These are phyloP conservation scores for Melanostoma scalare DNA, from an alignment of 2,888 invertebrate species.

Conservation along the genomic window DNA sequence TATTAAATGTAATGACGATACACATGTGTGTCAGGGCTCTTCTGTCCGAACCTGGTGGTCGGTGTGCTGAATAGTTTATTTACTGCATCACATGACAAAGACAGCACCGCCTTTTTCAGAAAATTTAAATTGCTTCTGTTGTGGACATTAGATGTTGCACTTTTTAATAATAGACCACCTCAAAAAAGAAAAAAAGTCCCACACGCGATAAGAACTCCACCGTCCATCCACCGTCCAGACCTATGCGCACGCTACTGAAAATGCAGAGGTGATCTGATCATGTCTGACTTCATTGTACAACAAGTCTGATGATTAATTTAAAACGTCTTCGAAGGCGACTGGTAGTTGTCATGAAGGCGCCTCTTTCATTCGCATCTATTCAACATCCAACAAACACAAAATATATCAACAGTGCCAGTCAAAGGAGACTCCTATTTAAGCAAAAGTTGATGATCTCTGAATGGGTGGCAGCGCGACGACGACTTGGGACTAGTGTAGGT, in stretches of 20 bases:
- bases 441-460: slow-evolving; percentile 51
- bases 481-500: neutral
- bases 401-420: slow-evolving; percentile 25
- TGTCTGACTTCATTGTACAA: slow-evolving; percentile 48
- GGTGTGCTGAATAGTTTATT: slow-evolving; percentile 21
- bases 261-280: slow-evolving; percentile 39
- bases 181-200: slow-evolving; percentile 7
- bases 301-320: slow-evolving; percentile 62
- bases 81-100: slow-evolving; percentile 48
- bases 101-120: slow-evolving; percentile 9
- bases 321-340: slow-evolving; percentile 66
- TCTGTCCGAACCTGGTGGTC: neutral
- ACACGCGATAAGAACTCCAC: slow-evolving; percentile 54
- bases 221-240: slow-evolving; percentile 10
- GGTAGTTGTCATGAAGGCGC: slow-evolving; percentile 70
- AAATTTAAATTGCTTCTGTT: slow-evolving; percentile 8
- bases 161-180: slow-evolving; percentile 25
- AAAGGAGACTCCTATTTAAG: slow-evolving; percentile 27
- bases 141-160: slow-evolving; percentile 7
- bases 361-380: slow-evolving; percentile 56
- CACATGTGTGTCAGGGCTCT: slow-evolving; percentile 32
- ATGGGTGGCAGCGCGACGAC: slow-evolving; percentile 39
- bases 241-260: neutral
- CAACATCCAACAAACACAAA: slow-evolving; percentile 6
- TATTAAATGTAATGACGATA: neutral